Percentiles rank a stretch among this genome's conserved stretches.
Conservation (phyloP, 2,797 vertebrate genomes). For the Harpagifer antarcticus region DNA sequence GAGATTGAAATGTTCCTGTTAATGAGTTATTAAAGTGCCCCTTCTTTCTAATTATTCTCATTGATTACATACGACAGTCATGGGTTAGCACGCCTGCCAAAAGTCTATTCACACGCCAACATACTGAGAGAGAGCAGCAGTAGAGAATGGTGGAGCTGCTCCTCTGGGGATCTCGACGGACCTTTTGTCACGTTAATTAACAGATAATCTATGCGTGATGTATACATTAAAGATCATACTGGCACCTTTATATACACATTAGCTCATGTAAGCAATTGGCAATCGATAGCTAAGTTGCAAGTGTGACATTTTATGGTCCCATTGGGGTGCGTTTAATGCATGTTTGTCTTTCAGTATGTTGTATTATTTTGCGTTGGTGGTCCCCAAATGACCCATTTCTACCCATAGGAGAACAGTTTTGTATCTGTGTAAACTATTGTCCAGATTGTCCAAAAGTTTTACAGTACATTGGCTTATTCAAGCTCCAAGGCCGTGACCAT, state of each 20-base stretch:
- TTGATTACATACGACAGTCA: constrained; percentile 67
- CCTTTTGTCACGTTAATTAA: constrained; percentile 62
- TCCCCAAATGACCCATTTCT: not conserved
- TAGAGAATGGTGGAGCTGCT: not conserved
- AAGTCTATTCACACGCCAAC: constrained; percentile 47
- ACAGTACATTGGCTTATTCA: not conserved
- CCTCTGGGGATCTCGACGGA: not conserved
- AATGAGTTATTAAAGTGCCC: constrained; percentile 69
- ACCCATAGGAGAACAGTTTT: not conserved
- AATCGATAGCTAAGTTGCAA: constrained; percentile 56
- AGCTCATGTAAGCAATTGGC: constrained; percentile 47
- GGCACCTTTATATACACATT: constrained; percentile 61
- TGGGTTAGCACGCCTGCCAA: constrained; percentile 35
- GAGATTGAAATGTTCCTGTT: constrained; percentile 62
- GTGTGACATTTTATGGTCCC: constrained; percentile 43
- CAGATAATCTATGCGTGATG: constrained; percentile 76
- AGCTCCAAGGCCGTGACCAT: not conserved
- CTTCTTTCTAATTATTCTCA: constrained; percentile 68
- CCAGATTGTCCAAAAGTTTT: not conserved
- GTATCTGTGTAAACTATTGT: not conserved
- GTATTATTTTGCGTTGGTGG: not conserved
- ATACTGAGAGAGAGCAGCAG: constrained; percentile 22
- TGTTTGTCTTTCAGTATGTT: constrained; percentile 14
- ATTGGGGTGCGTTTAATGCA: not conserved
- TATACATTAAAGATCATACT: constrained; percentile 66